Conservation (phyloP, 2,888 invertebrate genomes). For the Tortricodes alternella region DNA sequence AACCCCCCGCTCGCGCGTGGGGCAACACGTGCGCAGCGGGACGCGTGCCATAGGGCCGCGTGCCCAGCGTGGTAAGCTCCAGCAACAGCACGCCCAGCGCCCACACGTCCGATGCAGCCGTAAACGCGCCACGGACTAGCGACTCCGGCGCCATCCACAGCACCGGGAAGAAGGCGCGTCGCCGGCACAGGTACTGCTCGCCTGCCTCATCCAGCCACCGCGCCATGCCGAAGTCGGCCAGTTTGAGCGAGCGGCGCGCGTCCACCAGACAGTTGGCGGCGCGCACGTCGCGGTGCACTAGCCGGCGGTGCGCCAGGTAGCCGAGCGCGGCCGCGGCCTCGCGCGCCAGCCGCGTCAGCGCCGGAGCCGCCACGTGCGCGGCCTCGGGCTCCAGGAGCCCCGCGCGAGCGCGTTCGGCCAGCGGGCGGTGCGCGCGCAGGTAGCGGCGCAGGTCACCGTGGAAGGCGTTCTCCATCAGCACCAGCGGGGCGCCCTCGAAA, state of each 20-base stretch:
- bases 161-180: constrained; percentile 92
- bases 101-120: constrained; percentile 93
- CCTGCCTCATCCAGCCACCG: constrained; percentile 81
- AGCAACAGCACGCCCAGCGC: constrained; percentile 92
- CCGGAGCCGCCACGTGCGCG: constrained; percentile 87
- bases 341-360: constrained; percentile 52
- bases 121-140: constrained; percentile 89
- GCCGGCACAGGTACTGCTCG: constrained; percentile 89
- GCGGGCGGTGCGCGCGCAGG: constrained; percentile 85
- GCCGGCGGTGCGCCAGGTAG: constrained; percentile 89
- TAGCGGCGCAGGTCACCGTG: constrained; percentile 95
- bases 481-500: constrained; percentile 90
- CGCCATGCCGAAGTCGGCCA: constrained; percentile 95
- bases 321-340: constrained; percentile 87
- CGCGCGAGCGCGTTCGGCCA: constrained; percentile 82
- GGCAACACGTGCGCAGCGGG: constrained; percentile 86
- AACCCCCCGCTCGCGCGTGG: constrained; percentile 84
- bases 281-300: constrained; percentile 93
- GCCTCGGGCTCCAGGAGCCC: constrained; percentile 82
- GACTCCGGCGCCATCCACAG: constrained; percentile 97
- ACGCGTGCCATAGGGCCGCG: constrained; percentile 91
- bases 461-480: constrained; percentile 95
- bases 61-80: constrained; percentile 93
- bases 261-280: constrained; percentile 91
- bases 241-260: constrained; percentile 86